phyloP scores from a whole-genome alignment of 2,797 vertebrate genomes.

The Ficedula albicollis region DNA sequence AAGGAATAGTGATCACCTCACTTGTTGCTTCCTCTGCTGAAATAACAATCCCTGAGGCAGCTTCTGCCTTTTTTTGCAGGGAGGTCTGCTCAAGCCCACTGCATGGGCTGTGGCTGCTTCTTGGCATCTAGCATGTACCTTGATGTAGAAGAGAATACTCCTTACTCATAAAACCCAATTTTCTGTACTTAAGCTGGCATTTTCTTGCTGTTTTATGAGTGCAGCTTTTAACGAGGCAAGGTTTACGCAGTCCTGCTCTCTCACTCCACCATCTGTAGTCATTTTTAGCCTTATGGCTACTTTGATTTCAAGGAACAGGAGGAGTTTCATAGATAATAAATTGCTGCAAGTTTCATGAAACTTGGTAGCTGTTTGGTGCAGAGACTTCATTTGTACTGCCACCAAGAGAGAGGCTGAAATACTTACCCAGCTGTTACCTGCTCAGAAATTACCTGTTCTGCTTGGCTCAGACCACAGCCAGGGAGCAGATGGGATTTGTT shows the following conservation, averaged over 20 bases:
- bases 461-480: not conserved
- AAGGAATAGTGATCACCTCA: not conserved
- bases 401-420: not conserved
- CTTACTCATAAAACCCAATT: not conserved
- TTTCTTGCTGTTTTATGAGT: not conserved
- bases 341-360: not conserved
- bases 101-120: not conserved
- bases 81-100: not conserved
- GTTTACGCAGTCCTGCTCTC: not conserved
- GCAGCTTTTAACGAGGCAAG: not conserved
- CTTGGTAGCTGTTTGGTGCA: not conserved
- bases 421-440: not conserved
- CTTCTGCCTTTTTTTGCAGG: not conserved
- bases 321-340: not conserved
- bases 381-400: not conserved
- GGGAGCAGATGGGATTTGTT: not conserved
- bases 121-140: not conserved
- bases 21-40: not conserved
- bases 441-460: not conserved
- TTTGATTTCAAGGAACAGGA: not conserved
- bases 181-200: not conserved
- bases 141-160: not conserved
- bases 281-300: not conserved
- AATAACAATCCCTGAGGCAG: not conserved
- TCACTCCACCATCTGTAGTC: not conserved